Conservation (phyloP, 2,113 vertebrate species). For the Callionymus lyra region DNA sequence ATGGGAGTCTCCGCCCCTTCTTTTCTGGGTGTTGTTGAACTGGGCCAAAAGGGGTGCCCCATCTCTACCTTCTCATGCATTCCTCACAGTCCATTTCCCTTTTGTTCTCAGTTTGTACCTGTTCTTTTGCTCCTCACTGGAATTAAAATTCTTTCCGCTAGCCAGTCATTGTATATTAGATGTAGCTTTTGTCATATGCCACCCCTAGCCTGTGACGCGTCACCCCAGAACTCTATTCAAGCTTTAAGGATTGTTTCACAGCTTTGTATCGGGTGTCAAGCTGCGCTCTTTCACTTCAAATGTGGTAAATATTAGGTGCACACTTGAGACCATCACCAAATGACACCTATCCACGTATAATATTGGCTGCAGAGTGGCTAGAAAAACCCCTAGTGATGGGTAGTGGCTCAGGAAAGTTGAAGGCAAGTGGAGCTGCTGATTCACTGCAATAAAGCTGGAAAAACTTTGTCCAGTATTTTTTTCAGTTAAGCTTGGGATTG, state of each 20-base stretch:
- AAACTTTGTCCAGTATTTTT: too few species aligned
- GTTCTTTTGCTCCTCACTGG: slow-evolving; percentile 25
- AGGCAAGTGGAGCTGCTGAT: too few species aligned
- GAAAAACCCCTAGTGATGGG: too few species aligned
- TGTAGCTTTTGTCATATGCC: slow-evolving; percentile 52
- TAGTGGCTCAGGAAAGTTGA: too few species aligned
- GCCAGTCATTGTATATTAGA: slow-evolving; percentile 54
- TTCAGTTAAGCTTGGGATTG: too few species aligned
- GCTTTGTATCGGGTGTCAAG: neutral
- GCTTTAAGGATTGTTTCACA: slow-evolving; percentile 1
- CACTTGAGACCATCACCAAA: too few species aligned
- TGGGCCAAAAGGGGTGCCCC: slow-evolving; percentile 3
- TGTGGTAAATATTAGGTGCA: too few species aligned
- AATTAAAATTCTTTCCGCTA: slow-evolving; percentile 69
- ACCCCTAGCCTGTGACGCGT: slow-evolving; percentile 39
- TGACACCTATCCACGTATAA: too few species aligned
- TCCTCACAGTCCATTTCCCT: slow-evolving; percentile 32
- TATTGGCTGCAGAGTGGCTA: too few species aligned
- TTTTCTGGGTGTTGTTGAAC: slow-evolving; percentile 1
- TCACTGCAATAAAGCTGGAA: too few species aligned
- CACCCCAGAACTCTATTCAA: slow-evolving; percentile 6
- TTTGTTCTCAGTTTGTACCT: slow-evolving; percentile 34
- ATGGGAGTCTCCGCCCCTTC: neutral
- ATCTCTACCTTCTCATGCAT: slow-evolving; percentile 34
- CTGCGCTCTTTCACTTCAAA: too few species aligned